Conservation (phyloP, 2,888 invertebrate species). For the Pherbina coryleti region DNA sequence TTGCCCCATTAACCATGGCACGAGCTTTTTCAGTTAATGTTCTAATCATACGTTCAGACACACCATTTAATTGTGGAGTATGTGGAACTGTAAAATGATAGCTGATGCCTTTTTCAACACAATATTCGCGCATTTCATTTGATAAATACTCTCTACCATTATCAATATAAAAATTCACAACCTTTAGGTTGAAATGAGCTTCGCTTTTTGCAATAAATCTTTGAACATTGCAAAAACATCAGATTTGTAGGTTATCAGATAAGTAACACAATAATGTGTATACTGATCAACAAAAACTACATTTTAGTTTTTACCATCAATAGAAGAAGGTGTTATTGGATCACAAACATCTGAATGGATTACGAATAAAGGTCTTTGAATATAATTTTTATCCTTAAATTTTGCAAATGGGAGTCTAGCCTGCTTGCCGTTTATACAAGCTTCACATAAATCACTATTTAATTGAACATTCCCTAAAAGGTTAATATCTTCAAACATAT, state of each 20-base stretch:
- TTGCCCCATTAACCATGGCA: slow-evolving; percentile 56
- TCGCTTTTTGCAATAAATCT: slow-evolving; percentile 46
- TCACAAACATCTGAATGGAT: slow-evolving; percentile 59
- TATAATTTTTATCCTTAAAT: slow-evolving; percentile 52
- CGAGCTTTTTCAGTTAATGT: slow-evolving; percentile 63
- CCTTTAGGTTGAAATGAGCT: slow-evolving; percentile 54
- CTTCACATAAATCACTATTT: slow-evolving; percentile 55
- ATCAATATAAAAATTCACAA: slow-evolving; percentile 52
- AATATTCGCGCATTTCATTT: slow-evolving; percentile 57
- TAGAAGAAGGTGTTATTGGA: slow-evolving; percentile 55
- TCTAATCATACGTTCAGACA: slow-evolving; percentile 54
- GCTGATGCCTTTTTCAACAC: slow-evolving; percentile 57
- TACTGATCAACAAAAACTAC: slow-evolving; percentile 61
- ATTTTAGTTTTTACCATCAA: slow-evolving; percentile 60
- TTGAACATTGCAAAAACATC: slow-evolving; percentile 51
- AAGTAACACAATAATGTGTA: slow-evolving; percentile 59
- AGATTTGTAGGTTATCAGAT: slow-evolving; percentile 57
- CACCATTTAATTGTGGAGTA: slow-evolving; percentile 65
- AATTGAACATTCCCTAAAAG: slow-evolving; percentile 39
- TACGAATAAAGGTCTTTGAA: slow-evolving; percentile 58
- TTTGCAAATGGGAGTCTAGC: slow-evolving; percentile 58
- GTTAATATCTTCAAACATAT: slow-evolving; percentile 44
- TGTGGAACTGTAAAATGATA: slow-evolving; percentile 65
- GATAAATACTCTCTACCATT: slow-evolving; percentile 60
- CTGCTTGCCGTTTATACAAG: slow-evolving; percentile 54